Evolutionary conservation across 2,888 invertebrate genomes (phyloP), one percentile per base, ranked within the genome.

Genomic region (Sphecodes monilicornis): DNA sequence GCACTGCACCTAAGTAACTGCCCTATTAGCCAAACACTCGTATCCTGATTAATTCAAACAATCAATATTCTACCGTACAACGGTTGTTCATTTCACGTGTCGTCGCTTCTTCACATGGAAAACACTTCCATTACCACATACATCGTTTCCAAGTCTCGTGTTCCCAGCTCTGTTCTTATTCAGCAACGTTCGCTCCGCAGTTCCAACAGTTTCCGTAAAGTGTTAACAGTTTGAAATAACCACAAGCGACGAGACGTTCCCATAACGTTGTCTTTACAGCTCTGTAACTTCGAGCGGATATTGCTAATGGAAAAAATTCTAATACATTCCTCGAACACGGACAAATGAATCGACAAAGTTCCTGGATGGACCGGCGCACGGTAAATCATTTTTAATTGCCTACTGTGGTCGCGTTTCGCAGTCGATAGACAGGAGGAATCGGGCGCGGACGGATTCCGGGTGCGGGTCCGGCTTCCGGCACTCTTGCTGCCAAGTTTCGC

Each of bases 401-500:
- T 26, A 16, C 26, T 26, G 26, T 57, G 1, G 57, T 8, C 16
- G 57, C 4, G n/a, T 57, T 26, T 57, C 57, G 5, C 3, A 26
- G 57, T 4, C 16, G 57, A 13, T 29, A 57, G 57, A 57, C 26
- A 57, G 26, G 50, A 13, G 57, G 1, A 13, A 16, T 26, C 57
- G 26, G 11, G 13, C 26, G 13, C 26, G 26, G 57, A 57, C 57
- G 26, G 57, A 13, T 3, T 26, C 26, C 57, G 11, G 57, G 57
- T 26, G 13, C 13, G 18, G 10, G 66, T 66, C 66, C 66, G 66
- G 22, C n/a, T 66, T 66, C 36, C 29, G 22, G 10, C 64, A n/a
- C 54, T 72, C 36, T 46, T 36, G 36, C 1, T 50, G 72, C 29
- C 50, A 88, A 88, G 60, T 89, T 89, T 50, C 74, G 46, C 54